phyloP scores from a whole-genome alignment of 2,113 vertebrate species.

The Spheniscus mendiculus region DNA sequence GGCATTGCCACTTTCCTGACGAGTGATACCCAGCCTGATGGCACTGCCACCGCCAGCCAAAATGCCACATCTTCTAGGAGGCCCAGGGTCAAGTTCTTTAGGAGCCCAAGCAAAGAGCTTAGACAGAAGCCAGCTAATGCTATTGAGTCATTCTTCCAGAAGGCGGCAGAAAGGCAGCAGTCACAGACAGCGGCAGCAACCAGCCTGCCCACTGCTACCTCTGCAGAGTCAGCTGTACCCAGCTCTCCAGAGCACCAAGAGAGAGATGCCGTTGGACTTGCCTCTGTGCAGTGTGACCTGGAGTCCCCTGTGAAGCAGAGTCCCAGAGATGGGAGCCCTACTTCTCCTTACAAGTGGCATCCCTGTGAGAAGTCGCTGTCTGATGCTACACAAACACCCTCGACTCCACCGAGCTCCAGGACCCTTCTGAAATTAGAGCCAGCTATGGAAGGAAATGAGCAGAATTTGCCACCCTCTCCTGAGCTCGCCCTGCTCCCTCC shows the following conservation, averaged over 20 bases:
- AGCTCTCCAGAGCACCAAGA: not conserved
- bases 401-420: not conserved
- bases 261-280: not conserved
- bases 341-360: not conserved
- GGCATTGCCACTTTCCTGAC: slow-evolving; percentile 86
- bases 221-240: not conserved
- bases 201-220: not conserved
- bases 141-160: slow-evolving; percentile 88
- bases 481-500: not conserved
- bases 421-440: not conserved
- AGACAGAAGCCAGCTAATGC: slow-evolving; percentile 66
- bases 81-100: slow-evolving; percentile 52
- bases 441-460: not conserved
- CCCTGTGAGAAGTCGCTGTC: not conserved
- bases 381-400: not conserved
- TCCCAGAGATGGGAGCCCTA: not conserved
- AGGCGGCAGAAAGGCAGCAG: slow-evolving; percentile 76
- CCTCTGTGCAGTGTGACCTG: not conserved
- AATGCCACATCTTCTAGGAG: slow-evolving; percentile 27
- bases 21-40: slow-evolving; percentile 53
- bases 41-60: not conserved
- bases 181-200: not conserved
- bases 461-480: slow-evolving; percentile 18
- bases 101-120: slow-evolving; percentile 33
- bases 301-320: slow-evolving; percentile 11